These are phyloP conservation scores for Carcina quercana DNA, from an alignment of 2,888 invertebrate species.

Conservation along the genomic window DNA sequence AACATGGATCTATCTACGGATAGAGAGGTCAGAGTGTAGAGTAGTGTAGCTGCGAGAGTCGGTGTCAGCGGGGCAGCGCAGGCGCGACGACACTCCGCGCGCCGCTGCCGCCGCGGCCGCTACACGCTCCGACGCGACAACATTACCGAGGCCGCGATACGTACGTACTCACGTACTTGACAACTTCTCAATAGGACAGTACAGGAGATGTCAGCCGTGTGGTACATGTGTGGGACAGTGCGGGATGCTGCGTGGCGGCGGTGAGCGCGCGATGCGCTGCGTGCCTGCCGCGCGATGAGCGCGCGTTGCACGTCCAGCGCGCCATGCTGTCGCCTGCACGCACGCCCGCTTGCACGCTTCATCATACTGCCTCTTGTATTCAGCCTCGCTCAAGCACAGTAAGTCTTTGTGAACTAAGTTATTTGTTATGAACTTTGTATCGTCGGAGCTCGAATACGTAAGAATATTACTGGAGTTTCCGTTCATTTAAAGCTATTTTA, in stretches of 20 bases:
- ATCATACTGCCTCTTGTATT: conserved; percentile 35
- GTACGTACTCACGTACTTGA: conserved; percentile 12
- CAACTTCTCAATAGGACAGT: background rate
- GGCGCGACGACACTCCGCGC: conserved; percentile 63
- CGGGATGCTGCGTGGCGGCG: conserved; percentile 18
- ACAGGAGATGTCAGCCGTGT: conserved; percentile 4
- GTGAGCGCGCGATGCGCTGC: conserved; percentile 54
- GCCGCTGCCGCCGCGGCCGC: conserved; percentile 48
- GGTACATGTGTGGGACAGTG: conserved; percentile 15
- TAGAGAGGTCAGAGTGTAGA: too few relatives aligned
- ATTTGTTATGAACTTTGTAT: background rate
- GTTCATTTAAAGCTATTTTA: background rate
- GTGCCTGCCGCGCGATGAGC: conserved; percentile 56
- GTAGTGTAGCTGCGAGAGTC: conserved; percentile 21
- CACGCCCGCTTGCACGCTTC: conserved; percentile 26
- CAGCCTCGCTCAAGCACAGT: conserved; percentile 46
- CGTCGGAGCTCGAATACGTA: background rate
- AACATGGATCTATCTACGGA: too few relatives aligned
- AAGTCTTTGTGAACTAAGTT: too few relatives aligned
- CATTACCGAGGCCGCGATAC: conserved; percentile 29
- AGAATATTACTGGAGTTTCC: too few relatives aligned
- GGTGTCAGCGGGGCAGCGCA: conserved; percentile 40
- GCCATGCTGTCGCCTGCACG: conserved; percentile 28
- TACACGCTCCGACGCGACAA: conserved; percentile 23
- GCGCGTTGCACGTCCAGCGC: conserved; percentile 46